Evolutionary conservation across 2,888 invertebrate genomes (phyloP).

Genomic region (Drosophila hawaiiensis): DNA sequence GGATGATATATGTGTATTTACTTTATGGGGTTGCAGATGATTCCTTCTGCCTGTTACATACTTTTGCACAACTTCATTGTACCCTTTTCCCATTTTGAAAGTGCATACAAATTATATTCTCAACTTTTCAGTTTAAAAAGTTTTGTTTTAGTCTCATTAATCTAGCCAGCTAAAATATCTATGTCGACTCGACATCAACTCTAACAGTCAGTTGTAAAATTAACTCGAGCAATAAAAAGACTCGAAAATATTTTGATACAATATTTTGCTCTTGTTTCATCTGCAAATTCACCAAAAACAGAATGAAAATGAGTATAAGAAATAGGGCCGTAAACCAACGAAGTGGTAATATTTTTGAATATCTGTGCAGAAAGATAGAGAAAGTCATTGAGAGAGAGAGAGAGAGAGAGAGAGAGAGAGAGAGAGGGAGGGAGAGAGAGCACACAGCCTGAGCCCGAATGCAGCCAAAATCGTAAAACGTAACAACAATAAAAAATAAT

Average conservation of each 20-base stretch:
- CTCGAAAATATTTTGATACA: constrained; percentile 63
- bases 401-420: too few relatives aligned
- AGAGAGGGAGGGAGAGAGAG: background rate
- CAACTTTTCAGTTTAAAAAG: background rate
- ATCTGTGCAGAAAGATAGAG: constrained; percentile 35
- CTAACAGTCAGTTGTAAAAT: constrained; percentile 57
- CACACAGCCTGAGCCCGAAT: constrained; percentile 11
- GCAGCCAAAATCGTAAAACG: constrained; percentile 72
- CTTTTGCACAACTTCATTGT: background rate
- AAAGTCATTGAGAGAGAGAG: constrained; percentile 18
- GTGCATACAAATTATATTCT: background rate
- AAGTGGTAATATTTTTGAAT: constrained; percentile 62
- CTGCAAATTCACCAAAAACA: constrained; percentile 39
- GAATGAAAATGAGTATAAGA: constrained; percentile 33
- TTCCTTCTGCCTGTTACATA: background rate
- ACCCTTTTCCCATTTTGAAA: background rate
- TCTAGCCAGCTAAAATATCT: background rate
- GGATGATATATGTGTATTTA: background rate
- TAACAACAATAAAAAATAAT: constrained; percentile 80
- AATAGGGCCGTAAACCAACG: constrained; percentile 47
- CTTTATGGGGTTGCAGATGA: background rate
- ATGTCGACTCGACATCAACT: constrained; percentile 4
- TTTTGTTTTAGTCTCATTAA: background rate
- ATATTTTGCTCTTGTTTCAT: constrained; percentile 31
- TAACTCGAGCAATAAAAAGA: constrained; percentile 59